Conservation (phyloP, 2,888 invertebrate genomes). For the Metacarcinus magister region DNA sequence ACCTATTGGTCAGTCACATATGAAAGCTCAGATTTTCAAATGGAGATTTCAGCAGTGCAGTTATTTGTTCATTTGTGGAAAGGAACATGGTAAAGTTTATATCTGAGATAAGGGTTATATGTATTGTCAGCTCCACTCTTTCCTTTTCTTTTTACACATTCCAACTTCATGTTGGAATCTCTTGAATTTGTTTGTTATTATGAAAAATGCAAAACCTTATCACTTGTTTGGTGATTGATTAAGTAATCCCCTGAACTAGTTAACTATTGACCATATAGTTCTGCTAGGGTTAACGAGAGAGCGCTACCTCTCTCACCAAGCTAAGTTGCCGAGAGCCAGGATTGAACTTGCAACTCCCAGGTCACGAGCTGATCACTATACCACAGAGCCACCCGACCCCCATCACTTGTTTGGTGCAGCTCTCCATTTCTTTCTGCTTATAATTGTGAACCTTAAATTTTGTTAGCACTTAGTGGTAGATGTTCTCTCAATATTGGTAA, state of each 20-base stretch:
- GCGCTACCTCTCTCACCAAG: no score
- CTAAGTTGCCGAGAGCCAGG: no score
- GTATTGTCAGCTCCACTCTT: not conserved
- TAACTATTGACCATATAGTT: no score
- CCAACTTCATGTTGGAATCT: not conserved
- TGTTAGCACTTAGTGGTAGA: not conserved
- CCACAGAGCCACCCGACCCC: no score
- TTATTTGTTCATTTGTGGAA: not conserved
- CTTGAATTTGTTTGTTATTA: not conserved
- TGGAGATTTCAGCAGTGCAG: not conserved
- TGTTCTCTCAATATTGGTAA: not conserved
- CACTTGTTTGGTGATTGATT: no score
- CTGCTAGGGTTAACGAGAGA: no score
- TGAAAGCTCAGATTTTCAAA: not conserved
- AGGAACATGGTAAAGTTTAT: no score
- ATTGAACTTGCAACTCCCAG: no score
- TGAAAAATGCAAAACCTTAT: not conserved
- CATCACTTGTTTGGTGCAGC: no score
- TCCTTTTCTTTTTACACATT: not conserved
- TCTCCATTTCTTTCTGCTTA: not conserved
- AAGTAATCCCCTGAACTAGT: no score
- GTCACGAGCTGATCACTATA: no score
- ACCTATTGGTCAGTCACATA: not conserved
- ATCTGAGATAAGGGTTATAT: not conserved
- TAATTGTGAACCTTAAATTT: not conserved